These are phyloP conservation scores for Phrynocephalus versicolor DNA, from an alignment of 2,113 vertebrate genomes.

Conservation along the genomic window DNA sequence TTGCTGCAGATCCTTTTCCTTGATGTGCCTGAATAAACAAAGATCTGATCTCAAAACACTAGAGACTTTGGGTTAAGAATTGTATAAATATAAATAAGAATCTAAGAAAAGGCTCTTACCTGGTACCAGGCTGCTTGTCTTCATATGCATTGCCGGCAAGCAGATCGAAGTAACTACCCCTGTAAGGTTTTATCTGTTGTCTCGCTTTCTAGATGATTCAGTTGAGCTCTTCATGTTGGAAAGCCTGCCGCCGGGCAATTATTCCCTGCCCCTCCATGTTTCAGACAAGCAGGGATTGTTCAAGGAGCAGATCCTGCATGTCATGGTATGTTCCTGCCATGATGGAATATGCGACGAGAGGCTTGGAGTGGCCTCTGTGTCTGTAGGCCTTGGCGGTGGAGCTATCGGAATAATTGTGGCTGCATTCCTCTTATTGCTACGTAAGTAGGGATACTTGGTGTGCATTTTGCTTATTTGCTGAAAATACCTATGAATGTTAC, in stretches of 20 bases:
- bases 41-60: too few relatives aligned
- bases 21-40: too few relatives aligned
- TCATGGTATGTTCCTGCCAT: conserved; percentile 76
- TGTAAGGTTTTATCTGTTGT: background rate
- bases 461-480: too few relatives aligned
- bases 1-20: background rate
- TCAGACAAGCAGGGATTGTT: conserved; percentile 74
- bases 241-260: conserved; percentile 71
- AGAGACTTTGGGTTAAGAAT: too few relatives aligned
- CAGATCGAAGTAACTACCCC: background rate
- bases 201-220: conserved; percentile 49
- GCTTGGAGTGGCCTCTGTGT: fast-evolving
- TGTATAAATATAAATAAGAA: too few relatives aligned
- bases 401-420: conserved; percentile 62
- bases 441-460: conserved; percentile 72
- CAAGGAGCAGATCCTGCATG: conserved; percentile 41
- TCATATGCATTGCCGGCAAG: background rate
- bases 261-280: conserved; percentile 73
- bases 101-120: background rate
- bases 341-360: conserved; percentile 45
- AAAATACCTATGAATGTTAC: too few relatives aligned
- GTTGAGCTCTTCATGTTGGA: conserved; percentile 68
- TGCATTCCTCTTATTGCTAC: conserved; percentile 68
- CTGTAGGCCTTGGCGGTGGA: conserved; percentile 43
- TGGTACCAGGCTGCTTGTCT: background rate